Base-by-base conservation (phyloP, 2,888 invertebrate genomes). In the Operophtera brumata region DNA sequence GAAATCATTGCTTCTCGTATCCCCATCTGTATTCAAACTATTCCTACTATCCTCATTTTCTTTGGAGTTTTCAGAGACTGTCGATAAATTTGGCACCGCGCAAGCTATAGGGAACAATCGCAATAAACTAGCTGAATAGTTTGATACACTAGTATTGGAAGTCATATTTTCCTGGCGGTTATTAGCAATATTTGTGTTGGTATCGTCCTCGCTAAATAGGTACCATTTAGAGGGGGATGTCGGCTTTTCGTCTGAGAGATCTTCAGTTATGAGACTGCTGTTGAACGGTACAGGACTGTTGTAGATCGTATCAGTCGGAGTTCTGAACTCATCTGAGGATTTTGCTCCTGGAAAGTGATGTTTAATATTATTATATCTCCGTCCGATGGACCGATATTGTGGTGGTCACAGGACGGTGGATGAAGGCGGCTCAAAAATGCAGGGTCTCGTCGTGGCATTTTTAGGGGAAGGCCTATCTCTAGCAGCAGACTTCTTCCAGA, bases 11-110 rank as follows among this genome's bases (percentile, higher is more conserved):
- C 71, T 69, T 55, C 60, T 65, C 12, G 69, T 69, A 46, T 72
- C 65, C 9, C 57, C 63, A 30, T 68, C 70, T 5, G 61, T 42
- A 25, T 69, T 68, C 6, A 68, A 47, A 9, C 62, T 69, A 51
- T 73, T 78, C 37, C 66, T 70, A 40, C 75, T 79, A 41, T 70
- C 64, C 11, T 73, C 73, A 60, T 70, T 77, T 52, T 85, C 86
- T 57, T 71, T 80, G 0, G 88, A 88, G 45, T 66, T 66, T 73
- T 90, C 90, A 1, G 89, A 79, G 5, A 90, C 86, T 1, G 87
- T 85, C 0, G 89, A 89, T 1, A 90, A 66, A 60, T 90, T 66
- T 0, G 90, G 90, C 1, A 90, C 70, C 1, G 88, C 78, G 51
- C 82, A 87, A 0, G 80, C 62, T 6, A 85, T 57, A 1, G 87